Base-by-base conservation (phyloP, 2,888 invertebrate genomes). In the Xestia sexstrigata region DNA sequence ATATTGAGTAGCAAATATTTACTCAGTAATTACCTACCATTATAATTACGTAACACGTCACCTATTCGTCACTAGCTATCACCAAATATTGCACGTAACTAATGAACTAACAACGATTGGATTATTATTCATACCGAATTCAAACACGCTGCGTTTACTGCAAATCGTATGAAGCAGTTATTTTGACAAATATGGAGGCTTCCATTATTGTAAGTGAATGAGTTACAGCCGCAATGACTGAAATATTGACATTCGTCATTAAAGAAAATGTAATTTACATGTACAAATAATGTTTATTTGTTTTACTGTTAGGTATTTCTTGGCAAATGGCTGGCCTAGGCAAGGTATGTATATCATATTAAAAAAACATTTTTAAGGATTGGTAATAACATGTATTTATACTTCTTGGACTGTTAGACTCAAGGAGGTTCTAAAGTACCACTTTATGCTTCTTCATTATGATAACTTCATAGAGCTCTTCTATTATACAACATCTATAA, bases 51-150 rank as follows among this genome's bases (percentile, higher is more conserved):
- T 60, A 84, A 83, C 58, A n/a, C 62, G 60, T 79, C 72, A 45
- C 71, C 75, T 35, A 42, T 49, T 68, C 74, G 39, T 81, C 76
- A 82, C n/a, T 52, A 47, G 26, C 42, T 75, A 67, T 70, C 84
- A 76, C 49, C 70, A 76, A 81, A 83, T 76, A 70, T 26, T 65
- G 35, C 72, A 69, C 76, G 68, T 69, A 68, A 65, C 76, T 70
- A 76, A 76, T 82, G 66, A 85, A 68, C 72, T 65, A 63, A 67
- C 63, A 63, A 67, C 63, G 62, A 72, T 55, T 63, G 62, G 65
- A 63, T 79, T 69, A 86, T 79, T 77, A 83, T 82, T 85, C 66
- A 86, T 83, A 47, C 74, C 45, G 74, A 86, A 83, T 79, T 80
- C 76, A 71, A 87, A 87, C 86, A 79, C 68, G 76, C 67, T 69